Percentiles rank a stretch among this genome's conserved stretches.
Conservation (phyloP, 2,888 invertebrate genomes). For the Ophion slaviceki region DNA sequence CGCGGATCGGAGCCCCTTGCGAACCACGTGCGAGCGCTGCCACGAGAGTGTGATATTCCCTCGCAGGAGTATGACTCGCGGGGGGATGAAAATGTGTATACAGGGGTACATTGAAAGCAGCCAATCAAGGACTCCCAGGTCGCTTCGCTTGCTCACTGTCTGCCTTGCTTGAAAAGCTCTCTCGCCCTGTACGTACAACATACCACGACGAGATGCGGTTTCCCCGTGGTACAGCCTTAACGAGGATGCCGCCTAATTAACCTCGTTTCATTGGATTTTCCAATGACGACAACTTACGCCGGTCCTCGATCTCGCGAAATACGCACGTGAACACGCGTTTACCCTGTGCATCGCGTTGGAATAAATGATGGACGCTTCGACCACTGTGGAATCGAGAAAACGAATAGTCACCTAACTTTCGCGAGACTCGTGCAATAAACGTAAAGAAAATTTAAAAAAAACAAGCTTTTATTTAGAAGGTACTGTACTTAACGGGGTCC, state of each 20-base stretch:
- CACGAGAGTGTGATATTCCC: slow-evolving; percentile 40
- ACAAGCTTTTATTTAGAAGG: too few relatives aligned
- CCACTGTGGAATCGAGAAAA: not conserved
- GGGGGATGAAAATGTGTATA: slow-evolving; percentile 41
- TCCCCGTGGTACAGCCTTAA: slow-evolving; percentile 63
- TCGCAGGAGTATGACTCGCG: slow-evolving; percentile 1
- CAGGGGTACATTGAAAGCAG: slow-evolving; percentile 62
- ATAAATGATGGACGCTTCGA: slow-evolving; percentile 20
- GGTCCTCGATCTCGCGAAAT: slow-evolving; percentile 1
- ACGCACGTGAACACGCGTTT: slow-evolving; percentile 10
- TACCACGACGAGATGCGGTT: slow-evolving; percentile 36
- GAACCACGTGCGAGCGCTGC: slow-evolving; percentile 44
- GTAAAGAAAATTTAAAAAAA: too few relatives aligned
- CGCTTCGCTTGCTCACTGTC: slow-evolving; percentile 41
- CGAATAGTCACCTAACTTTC: not conserved
- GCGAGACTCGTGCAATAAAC: not conserved
- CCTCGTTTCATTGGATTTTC: slow-evolving; percentile 76
- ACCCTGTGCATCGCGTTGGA: not conserved
- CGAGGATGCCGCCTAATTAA: slow-evolving; percentile 75
- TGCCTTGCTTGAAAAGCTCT: slow-evolving; percentile 27
- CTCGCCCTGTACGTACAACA: not conserved
- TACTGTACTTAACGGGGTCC: too few relatives aligned
- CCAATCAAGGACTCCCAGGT: slow-evolving; percentile 59
- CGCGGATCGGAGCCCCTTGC: slow-evolving; percentile 21
- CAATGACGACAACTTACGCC: slow-evolving; percentile 43